These are phyloP conservation scores for Trialeurodes vaporariorum DNA, from an alignment of 1,140 invertebrate genomes.

Conservation along the genomic window DNA sequence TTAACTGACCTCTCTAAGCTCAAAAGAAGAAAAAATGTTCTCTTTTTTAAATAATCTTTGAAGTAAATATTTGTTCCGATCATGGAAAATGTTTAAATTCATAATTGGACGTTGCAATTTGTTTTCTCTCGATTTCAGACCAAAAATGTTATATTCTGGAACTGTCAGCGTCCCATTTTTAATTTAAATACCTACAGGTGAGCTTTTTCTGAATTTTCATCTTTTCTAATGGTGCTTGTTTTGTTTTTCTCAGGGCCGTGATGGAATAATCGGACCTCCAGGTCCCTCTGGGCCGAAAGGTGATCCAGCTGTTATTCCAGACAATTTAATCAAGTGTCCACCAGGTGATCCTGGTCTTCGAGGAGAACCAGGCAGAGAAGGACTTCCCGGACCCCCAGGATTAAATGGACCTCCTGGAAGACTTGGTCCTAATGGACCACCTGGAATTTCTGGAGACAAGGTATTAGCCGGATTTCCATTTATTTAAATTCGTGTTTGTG, in stretches of 20 bases:
- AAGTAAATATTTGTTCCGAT: too few species aligned
- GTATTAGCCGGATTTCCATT: too few species aligned
- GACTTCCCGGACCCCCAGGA: conserved; percentile 40
- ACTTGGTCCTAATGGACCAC: conserved; percentile 37
- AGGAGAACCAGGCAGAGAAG: conserved; percentile 34
- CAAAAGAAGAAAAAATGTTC: too few species aligned
- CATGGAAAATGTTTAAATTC: background rate
- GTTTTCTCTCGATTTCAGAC: background rate
- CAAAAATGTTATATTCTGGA: too few species aligned
- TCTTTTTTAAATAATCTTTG: too few species aligned
- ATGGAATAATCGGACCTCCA: conserved; percentile 43
- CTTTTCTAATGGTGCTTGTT: background rate
- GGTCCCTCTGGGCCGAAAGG: conserved; percentile 36
- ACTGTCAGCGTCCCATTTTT: too few species aligned
- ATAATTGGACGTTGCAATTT: background rate
- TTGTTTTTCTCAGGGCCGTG: conserved; percentile 37
- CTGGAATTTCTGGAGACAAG: conserved; percentile 47
- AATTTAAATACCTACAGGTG: too few species aligned
- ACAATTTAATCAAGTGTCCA: conserved; percentile 21
- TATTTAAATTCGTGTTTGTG: too few species aligned
- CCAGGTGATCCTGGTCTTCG: conserved; percentile 30
- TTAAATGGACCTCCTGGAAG: conserved; percentile 36
- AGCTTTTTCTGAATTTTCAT: too few species aligned
- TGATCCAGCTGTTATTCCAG: conserved; percentile 21
- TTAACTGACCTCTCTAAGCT: too few species aligned